Evolutionary conservation across 2,888 invertebrate genomes (phyloP), one percentile per base, ranked within the genome.

Genomic region (Eurytoma adleriae): DNA sequence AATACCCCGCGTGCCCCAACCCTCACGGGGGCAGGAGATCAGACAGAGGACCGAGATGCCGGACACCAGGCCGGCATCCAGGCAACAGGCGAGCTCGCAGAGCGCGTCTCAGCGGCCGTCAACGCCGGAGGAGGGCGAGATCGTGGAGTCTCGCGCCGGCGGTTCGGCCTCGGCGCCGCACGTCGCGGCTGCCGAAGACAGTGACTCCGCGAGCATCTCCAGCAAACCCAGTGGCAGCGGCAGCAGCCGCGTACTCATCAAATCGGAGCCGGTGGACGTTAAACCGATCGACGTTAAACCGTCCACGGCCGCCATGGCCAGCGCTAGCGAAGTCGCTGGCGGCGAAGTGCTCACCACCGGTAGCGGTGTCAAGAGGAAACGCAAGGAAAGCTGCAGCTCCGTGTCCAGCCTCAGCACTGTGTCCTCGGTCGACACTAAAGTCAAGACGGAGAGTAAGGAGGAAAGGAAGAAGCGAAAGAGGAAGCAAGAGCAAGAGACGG

Each of bases 21-120:
- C 78, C 3, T 74, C 80, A 2, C 82, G 86, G 48, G 92, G 92
- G 13, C 91, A 92, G 81, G 92, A 92, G 91, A 91, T 89, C 82
- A 92, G 89, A 89, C 89, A 92, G 87, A 87, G 92, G 87, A 91
- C 91, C 54, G 92, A 92, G 83, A 85, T 92, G 73, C 88, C 92
- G 0, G 91, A 92, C 84, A 92, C 92, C 2, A 92, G 92, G 92
- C 92, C 90, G 81, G 85, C 86, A 3, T 88, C 90, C 59, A 86
- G 88, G 70, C 73, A 82, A 70, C 78, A 78, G 61, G 67, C 84
- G 74, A 79, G 80, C 52, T 74, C 70, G 14, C 82, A 83, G 73
- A 82, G 68, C 56, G 57, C 81, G 67, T 68, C 78, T 18, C 80
- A 80, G 72, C 50, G 85, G 88, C 86, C 92, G 86, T 79, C 89